phyloP scores from a whole-genome alignment of 2,113 vertebrate genomes.

The Turdus rufiventris region DNA sequence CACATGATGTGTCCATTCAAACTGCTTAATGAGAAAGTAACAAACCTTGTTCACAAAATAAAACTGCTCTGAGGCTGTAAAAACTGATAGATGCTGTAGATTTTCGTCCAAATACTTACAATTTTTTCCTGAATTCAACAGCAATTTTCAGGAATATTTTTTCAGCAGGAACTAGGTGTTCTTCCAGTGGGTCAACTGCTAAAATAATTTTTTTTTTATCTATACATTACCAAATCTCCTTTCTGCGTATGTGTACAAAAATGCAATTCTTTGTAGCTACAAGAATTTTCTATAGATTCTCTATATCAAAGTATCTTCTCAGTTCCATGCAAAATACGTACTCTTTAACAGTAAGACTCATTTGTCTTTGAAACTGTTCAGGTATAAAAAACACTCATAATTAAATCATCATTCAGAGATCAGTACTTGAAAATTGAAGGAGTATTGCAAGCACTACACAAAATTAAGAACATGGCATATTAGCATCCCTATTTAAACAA shows the following conservation, averaged over 20 bases:
- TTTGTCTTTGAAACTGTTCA: neutral
- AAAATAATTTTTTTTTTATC: neutral
- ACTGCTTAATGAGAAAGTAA: neutral
- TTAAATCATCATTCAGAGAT: neutral
- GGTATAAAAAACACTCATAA: neutral
- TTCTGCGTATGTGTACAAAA: neutral
- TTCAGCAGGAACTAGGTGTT: neutral
- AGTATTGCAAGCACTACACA: neutral
- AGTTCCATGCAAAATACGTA: neutral
- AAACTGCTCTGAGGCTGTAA: neutral
- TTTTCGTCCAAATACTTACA: neutral
- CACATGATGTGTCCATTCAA: neutral
- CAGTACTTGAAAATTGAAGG: neutral
- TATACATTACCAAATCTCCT: neutral
- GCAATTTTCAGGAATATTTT: neutral
- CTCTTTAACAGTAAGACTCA: neutral
- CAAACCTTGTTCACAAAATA: neutral
- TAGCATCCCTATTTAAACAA: neutral
- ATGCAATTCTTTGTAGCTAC: neutral
- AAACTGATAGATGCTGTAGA: neutral
- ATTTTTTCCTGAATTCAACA: neutral
- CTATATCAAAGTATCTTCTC: neutral
- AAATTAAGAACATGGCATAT: neutral
- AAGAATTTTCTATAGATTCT: neutral
- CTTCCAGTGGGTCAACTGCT: neutral